Evolutionary conservation across 2,888 invertebrate genomes (phyloP).

Genomic region (Volucella inflata): DNA sequence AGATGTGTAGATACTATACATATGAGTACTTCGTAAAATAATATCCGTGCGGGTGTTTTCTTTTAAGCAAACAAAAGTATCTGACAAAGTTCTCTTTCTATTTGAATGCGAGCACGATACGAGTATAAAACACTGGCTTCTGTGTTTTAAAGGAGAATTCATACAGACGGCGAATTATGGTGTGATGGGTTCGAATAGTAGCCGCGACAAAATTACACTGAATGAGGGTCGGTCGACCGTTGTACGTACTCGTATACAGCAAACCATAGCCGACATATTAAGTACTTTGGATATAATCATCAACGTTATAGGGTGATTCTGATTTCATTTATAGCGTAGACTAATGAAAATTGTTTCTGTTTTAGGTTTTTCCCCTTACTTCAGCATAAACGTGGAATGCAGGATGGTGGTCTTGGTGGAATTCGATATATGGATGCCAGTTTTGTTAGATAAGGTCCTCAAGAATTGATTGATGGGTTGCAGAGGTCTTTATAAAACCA

Average conservation of each 20-base stretch:
- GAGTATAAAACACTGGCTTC: not conserved
- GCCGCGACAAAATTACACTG: slow-evolving; percentile 70
- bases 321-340: slow-evolving; percentile 52
- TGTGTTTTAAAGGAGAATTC: slow-evolving; percentile 54
- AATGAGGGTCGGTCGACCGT: slow-evolving; percentile 52
- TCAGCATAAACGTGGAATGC: slow-evolving; percentile 18
- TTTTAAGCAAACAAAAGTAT: slow-evolving; percentile 39
- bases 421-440: slow-evolving; percentile 46
- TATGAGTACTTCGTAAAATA: slow-evolving; percentile 14
- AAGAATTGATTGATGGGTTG: slow-evolving; percentile 66
- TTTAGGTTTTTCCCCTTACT: not conserved
- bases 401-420: slow-evolving; percentile 29
- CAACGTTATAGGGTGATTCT: slow-evolving; percentile 70
- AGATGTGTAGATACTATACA: slow-evolving; percentile 18
- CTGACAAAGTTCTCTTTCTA: slow-evolving; percentile 21
- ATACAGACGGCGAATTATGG: slow-evolving; percentile 6
- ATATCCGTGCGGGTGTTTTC: slow-evolving; percentile 65
- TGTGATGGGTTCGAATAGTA: slow-evolving; percentile 57
- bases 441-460: slow-evolving; percentile 63
- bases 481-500: slow-evolving; percentile 63
- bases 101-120: not conserved
- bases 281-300: slow-evolving; percentile 71
- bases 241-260: slow-evolving; percentile 10
- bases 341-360: slow-evolving; percentile 49
- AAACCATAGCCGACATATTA: slow-evolving; percentile 55